These are phyloP conservation scores for Phyllotreta striolata DNA, from an alignment of 2,888 invertebrate species.

Conservation along the genomic window DNA sequence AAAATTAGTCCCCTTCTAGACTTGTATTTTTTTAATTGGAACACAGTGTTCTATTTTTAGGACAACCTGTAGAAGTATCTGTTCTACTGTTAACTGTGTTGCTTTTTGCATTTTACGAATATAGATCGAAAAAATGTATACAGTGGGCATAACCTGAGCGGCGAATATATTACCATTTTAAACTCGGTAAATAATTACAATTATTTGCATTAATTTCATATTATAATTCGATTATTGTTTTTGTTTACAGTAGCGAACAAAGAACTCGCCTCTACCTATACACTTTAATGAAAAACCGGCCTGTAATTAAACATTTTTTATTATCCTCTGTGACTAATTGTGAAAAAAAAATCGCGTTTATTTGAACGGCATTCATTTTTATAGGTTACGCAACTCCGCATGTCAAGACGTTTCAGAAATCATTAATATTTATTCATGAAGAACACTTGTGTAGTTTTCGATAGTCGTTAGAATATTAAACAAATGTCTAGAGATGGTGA, in stretches of 20 bases:
- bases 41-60: no score
- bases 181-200: conserved; percentile 17
- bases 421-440: no score
- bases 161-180: conserved; percentile 26
- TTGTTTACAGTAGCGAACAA: conserved; percentile 35
- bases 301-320: conserved; percentile 12
- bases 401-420: no score
- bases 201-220: conserved; percentile 32
- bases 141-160: neutral
- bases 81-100: neutral
- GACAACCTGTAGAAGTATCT: no score
- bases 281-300: neutral
- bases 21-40: no score
- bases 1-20: no score
- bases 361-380: no score
- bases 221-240: conserved; percentile 32
- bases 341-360: neutral
- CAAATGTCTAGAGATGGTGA: no score
- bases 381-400: no score
- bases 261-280: conserved; percentile 19
- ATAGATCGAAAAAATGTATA: conserved; percentile 10
- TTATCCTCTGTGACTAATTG: neutral
- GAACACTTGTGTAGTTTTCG: no score
- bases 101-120: neutral
- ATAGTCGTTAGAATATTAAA: no score